Percentiles rank a stretch among this genome's conserved stretches.
Evolutionary conservation across 2,113 vertebrate species (phyloP).

Genomic region (Phylloscopus whistleri): DNA sequence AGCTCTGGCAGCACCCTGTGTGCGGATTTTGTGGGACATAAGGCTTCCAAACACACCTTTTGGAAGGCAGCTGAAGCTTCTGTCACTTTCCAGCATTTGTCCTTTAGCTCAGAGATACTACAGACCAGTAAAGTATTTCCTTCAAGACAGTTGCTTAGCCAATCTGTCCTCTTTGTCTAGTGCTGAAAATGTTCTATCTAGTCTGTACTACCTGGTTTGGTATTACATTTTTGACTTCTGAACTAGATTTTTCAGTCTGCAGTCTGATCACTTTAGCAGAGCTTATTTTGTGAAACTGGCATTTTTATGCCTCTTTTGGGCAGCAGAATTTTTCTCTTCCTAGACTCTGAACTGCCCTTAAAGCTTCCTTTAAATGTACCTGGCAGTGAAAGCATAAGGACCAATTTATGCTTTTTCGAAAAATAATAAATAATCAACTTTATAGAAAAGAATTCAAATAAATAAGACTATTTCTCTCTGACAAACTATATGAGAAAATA

Average conservation of each 20-base stretch:
- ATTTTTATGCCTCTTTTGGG: constrained; percentile 34
- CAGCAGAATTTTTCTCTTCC: constrained; percentile 40
- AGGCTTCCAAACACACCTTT: constrained; percentile 26
- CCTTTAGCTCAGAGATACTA: constrained; percentile 59
- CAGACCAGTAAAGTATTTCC: constrained; percentile 65
- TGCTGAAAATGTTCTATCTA: constrained; percentile 51
- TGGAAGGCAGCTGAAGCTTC: constrained; percentile 36
- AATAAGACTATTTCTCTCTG: not conserved
- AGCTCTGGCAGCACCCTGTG: not conserved
- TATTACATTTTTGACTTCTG: constrained; percentile 59
- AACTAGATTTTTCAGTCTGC: constrained; percentile 48
- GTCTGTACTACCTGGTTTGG: constrained; percentile 45
- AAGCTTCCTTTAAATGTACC: not conserved
- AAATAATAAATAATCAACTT: not conserved
- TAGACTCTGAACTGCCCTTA: not conserved
- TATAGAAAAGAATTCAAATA: not conserved
- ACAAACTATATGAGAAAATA: not conserved
- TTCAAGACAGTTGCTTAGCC: not conserved
- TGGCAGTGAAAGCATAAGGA: not conserved
- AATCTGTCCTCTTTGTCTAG: constrained; percentile 21
- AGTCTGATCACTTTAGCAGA: constrained; percentile 72
- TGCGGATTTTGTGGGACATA: not conserved
- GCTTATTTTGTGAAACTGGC: constrained; percentile 37
- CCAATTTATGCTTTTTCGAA: not conserved
- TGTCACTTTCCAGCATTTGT: constrained; percentile 1